These are phyloP conservation scores for Tupaia tana DNA, from an alignment of 2,113 vertebrate genomes.

Conservation along the genomic window DNA sequence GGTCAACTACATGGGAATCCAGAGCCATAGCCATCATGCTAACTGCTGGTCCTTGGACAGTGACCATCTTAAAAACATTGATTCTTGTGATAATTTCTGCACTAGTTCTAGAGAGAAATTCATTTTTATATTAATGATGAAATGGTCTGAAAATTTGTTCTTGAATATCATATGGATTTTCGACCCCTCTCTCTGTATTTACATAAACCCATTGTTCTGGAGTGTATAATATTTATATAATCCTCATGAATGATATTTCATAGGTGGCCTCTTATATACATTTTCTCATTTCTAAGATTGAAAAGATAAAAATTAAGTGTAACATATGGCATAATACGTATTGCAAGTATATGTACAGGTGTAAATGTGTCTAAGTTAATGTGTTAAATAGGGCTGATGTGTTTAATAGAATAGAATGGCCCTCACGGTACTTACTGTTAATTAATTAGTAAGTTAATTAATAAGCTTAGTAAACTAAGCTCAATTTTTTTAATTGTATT, in stretches of 20 bases:
- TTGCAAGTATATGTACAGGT: background rate
- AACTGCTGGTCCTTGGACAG: too few relatives aligned
- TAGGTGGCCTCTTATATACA: background rate
- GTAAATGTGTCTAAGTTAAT: background rate
- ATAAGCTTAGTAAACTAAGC: too few relatives aligned
- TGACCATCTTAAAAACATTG: background rate
- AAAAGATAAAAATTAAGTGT: conserved; percentile 21
- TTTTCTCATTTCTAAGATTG: conserved; percentile 8
- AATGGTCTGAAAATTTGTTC: background rate
- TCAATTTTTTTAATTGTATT: background rate
- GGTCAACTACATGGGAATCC: too few relatives aligned
- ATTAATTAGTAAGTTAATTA: too few relatives aligned
- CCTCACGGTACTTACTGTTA: background rate
- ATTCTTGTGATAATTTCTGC: background rate
- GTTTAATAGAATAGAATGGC: background rate
- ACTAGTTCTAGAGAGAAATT: background rate
- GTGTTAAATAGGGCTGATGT: background rate
- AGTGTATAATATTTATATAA: background rate
- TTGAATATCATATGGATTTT: background rate
- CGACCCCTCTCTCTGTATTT: background rate
- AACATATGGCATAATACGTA: background rate
- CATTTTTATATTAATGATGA: background rate
- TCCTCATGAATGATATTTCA: background rate
- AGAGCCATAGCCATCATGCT: too few relatives aligned
- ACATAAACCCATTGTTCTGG: background rate